Percentiles rank a stretch among this genome's conserved stretches.
Evolutionary conservation across 1,140 invertebrate species (phyloP).

Genomic region (Matsumurasca onukii): DNA sequence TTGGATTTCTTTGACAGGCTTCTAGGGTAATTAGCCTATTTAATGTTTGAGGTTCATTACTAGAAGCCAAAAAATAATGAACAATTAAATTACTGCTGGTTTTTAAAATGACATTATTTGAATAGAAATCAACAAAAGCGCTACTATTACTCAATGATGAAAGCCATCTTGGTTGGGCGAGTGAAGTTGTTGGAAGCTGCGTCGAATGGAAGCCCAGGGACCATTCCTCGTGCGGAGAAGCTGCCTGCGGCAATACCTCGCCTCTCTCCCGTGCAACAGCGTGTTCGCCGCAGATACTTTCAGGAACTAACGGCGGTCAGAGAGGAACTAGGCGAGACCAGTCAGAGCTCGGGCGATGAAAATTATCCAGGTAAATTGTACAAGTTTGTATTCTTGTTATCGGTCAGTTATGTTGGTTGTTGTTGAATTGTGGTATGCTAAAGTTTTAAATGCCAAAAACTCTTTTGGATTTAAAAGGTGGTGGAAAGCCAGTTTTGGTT

Average conservation of each 20-base stretch:
- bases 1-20: too few relatives aligned
- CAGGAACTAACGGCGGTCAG: constrained; percentile 54
- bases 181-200: constrained; percentile 63
- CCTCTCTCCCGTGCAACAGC: constrained; percentile 51
- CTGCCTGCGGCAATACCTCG: constrained; percentile 45
- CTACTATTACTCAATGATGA: constrained; percentile 52
- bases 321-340: constrained; percentile 60
- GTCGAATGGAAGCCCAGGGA: constrained; percentile 54
- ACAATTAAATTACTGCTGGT: too few relatives aligned
- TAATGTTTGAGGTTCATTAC: too few relatives aligned
- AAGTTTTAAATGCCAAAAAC: too few relatives aligned
- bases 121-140: constrained; percentile 50
- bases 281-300: constrained; percentile 55
- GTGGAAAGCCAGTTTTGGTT: too few relatives aligned
- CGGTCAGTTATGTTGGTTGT: too few relatives aligned
- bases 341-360: constrained; percentile 69
- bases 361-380: constrained; percentile 56
- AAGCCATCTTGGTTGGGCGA: constrained; percentile 64
- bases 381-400: constrained; percentile 1
- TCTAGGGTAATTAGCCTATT: too few relatives aligned
- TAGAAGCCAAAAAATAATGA: too few relatives aligned
- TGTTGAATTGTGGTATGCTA: too few relatives aligned
- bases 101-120: background rate
- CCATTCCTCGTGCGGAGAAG: constrained; percentile 51
- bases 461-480: too few relatives aligned